Evolutionary conservation across 2,797 vertebrate species (phyloP).

Genomic region (Ptychadena robeensis): DNA sequence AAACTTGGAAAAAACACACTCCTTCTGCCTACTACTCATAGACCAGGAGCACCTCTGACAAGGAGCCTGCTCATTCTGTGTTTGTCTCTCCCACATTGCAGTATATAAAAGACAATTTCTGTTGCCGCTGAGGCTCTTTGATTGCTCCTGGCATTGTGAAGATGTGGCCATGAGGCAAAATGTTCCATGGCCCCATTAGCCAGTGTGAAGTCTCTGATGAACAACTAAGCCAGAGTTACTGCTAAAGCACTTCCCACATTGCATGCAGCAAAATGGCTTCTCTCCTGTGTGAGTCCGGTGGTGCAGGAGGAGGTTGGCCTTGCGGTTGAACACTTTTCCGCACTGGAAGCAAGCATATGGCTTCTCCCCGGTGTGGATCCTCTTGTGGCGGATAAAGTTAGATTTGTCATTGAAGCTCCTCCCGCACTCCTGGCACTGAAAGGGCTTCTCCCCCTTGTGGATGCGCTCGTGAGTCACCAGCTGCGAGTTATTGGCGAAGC

Average conservation of each 20-base stretch:
- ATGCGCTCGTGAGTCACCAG: neutral
- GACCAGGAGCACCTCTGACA: too few species aligned
- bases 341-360: conserved; percentile 58
- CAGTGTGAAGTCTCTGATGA: conserved; percentile 6
- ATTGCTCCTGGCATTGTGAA: neutral
- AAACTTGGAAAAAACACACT: too few species aligned
- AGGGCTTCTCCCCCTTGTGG: conserved; percentile 1
- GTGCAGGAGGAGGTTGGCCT: conserved; percentile 69
- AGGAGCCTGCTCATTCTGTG: too few species aligned
- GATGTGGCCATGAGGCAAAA: neutral
- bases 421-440: neutral
- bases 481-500: neutral
- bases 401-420: neutral
- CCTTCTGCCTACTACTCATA: neutral
- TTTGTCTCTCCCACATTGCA: neutral
- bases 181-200: neutral
- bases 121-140: neutral
- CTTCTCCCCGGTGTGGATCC: conserved; percentile 23
- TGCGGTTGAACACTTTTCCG: conserved; percentile 68
- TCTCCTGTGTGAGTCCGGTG: conserved; percentile 58
- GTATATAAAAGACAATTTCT: neutral
- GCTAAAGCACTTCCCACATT: conserved; percentile 3
- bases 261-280: neutral
- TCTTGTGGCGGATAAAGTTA: neutral
- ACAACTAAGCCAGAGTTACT: neutral